Percentiles rank a stretch among this genome's conserved stretches.
These are phyloP conservation scores for Echeneis naucrates DNA, from an alignment of 2,797 vertebrate genomes.

Conservation along the genomic window DNA sequence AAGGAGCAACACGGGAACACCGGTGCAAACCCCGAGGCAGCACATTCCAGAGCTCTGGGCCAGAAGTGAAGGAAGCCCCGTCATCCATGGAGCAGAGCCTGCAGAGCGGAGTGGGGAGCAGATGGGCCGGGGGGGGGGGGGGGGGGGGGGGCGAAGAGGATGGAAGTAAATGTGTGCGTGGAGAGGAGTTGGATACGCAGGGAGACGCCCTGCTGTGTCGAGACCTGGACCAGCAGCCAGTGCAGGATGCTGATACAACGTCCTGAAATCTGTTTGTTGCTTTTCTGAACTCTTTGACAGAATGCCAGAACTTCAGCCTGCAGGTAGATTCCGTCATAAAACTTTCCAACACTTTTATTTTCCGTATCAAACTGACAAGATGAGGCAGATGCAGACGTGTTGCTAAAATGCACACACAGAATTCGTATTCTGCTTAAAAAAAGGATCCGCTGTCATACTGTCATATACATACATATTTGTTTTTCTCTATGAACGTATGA, in stretches of 20 bases:
- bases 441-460: too few relatives aligned
- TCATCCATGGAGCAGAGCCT: constrained; percentile 29
- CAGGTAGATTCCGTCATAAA: background rate
- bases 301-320: too few relatives aligned
- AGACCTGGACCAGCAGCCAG: constrained; percentile 2
- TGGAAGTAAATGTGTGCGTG: background rate
- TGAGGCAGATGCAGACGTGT: background rate
- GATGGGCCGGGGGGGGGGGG: constrained; percentile 48
- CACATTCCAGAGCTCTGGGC: constrained; percentile 45
- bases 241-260: background rate
- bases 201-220: constrained; percentile 27
- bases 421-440: background rate
- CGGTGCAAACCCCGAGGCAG: constrained; percentile 46
- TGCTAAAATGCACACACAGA: background rate
- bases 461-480: too few relatives aligned
- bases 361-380: too few relatives aligned
- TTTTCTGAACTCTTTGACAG: background rate
- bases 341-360: background rate
- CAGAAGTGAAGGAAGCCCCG: constrained; percentile 22
- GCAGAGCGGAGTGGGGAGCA: constrained; percentile 34
- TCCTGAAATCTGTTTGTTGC: too few relatives aligned
- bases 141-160: constrained; percentile 25
- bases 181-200: constrained; percentile 5
- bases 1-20: constrained; percentile 63
- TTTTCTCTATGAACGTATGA: too few relatives aligned